These are phyloP conservation scores for Urocyon cinereoargenteus DNA, from an alignment of 2,797 vertebrate genomes.

Conservation along the genomic window DNA sequence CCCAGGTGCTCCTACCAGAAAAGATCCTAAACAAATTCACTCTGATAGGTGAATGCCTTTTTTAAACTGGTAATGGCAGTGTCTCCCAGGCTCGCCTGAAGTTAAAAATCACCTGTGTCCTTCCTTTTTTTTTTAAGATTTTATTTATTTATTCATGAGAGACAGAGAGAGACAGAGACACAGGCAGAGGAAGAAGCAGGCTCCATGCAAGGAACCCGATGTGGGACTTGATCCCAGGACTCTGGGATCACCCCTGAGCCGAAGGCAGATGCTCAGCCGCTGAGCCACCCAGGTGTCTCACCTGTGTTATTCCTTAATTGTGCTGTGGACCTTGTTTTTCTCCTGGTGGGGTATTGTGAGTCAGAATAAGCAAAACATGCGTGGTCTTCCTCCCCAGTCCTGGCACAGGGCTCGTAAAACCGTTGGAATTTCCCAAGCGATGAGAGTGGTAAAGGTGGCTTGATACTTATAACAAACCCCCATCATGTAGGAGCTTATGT, in stretches of 20 bases:
- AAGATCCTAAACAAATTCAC: conserved; percentile 7
- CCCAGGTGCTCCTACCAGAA: background rate
- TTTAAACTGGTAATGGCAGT: background rate
- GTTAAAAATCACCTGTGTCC: background rate
- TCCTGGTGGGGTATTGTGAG: background rate
- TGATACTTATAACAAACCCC: background rate
- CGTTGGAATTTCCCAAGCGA: background rate
- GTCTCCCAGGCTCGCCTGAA: background rate
- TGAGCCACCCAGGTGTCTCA: no score
- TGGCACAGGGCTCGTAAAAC: background rate
- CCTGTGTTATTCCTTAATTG: background rate
- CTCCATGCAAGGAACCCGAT: no score
- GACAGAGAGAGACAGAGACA: no score
- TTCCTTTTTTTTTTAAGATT: no score
- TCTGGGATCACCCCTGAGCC: no score
- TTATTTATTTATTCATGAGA: no score
- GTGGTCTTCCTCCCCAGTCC: background rate
- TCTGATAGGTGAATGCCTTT: background rate
- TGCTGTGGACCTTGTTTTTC: background rate
- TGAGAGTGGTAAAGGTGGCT: background rate
- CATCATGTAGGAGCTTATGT: background rate
- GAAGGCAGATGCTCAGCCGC: no score
- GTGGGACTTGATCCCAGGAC: no score
- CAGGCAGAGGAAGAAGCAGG: no score
- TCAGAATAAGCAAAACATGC: background rate